Evolutionary conservation across 2,113 vertebrate species (phyloP).

Genomic region (Thunnus thynnus): DNA sequence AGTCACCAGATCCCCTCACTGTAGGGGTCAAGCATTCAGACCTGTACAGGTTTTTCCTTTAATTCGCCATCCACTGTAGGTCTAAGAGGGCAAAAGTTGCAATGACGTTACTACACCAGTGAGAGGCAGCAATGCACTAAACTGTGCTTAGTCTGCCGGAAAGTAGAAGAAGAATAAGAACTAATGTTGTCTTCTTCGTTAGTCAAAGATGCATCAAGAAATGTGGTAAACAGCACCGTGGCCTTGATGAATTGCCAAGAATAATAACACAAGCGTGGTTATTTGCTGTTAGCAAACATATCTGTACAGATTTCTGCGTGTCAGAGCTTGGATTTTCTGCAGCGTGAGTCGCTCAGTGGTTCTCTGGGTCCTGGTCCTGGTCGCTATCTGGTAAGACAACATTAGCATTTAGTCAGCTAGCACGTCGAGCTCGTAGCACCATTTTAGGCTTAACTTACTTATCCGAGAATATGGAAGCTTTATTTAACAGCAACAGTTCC

Average conservation of each 20-base stretch:
- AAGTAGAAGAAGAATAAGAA: too few relatives aligned
- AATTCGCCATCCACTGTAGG: too few relatives aligned
- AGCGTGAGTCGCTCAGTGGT: neutral
- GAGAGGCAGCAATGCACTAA: too few relatives aligned
- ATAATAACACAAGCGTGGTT: neutral
- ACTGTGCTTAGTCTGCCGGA: too few relatives aligned
- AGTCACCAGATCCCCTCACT: too few relatives aligned
- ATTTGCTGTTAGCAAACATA: neutral
- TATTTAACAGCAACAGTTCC: neutral
- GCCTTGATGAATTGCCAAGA: neutral
- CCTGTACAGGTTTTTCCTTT: too few relatives aligned
- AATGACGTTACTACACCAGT: too few relatives aligned
- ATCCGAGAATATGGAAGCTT: neutral
- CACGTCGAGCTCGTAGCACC: neutral
- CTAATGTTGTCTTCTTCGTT: constrained; percentile 49
- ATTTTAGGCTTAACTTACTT: neutral
- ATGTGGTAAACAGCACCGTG: constrained; percentile 64
- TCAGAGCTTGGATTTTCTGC: neutral
- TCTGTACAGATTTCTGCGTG: fast-evolving
- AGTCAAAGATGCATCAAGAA: neutral
- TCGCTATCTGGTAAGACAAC: constrained; percentile 46
- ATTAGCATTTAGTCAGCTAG: constrained; percentile 35
- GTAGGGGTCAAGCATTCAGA: too few relatives aligned
- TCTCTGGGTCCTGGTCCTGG: neutral
- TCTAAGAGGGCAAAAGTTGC: too few relatives aligned